A percentile compares a stretch with the other conserved stretches of the same genome.
These are phyloP conservation scores for Pachyrhynchus sulphureomaculatus DNA, from an alignment of 1,140 invertebrate species.

Conservation along the genomic window DNA sequence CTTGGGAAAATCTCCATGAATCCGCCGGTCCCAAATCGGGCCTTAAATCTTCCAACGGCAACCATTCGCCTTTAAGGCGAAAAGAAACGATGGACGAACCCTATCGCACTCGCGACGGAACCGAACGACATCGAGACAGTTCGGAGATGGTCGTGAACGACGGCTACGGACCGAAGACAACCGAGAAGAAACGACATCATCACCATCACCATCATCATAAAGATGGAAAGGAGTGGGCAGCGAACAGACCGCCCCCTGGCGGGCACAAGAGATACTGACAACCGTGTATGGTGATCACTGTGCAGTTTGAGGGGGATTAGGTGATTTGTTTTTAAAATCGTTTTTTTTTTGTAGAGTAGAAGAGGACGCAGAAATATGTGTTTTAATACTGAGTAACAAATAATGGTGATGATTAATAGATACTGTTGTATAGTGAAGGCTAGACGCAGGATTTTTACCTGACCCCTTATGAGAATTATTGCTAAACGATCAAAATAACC, in stretches of 20 bases:
- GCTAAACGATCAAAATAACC: no score
- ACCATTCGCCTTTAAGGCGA: slow-evolving; percentile 60
- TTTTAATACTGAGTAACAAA: no score
- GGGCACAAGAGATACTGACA: slow-evolving; percentile 47
- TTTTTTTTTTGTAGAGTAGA: no score
- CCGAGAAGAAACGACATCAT: slow-evolving; percentile 76
- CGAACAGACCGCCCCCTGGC: slow-evolving; percentile 33
- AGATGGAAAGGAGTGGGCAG: slow-evolving; percentile 41
- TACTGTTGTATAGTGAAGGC: no score
- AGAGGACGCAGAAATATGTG: no score
- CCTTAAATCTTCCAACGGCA: slow-evolving; percentile 41
- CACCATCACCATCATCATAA: slow-evolving; percentile 77
- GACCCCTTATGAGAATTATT: no score
- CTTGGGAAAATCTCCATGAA: slow-evolving; percentile 90
- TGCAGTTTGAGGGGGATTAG: slow-evolving; percentile 41
- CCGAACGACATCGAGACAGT: slow-evolving; percentile 54
- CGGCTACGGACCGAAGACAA: slow-evolving; percentile 52
- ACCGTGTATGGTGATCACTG: slow-evolving; percentile 43
- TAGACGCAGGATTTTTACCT: no score
- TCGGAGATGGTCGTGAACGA: slow-evolving; percentile 81
- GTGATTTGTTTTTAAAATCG: background rate
- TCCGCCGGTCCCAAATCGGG: slow-evolving; percentile 66
- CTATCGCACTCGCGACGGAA: slow-evolving; percentile 45
- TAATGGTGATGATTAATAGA: no score
- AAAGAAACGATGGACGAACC: slow-evolving; percentile 73